phyloP scores from a whole-genome alignment of 53 echinoderm and acorn worm genomes.

The Luidia sarsii region DNA sequence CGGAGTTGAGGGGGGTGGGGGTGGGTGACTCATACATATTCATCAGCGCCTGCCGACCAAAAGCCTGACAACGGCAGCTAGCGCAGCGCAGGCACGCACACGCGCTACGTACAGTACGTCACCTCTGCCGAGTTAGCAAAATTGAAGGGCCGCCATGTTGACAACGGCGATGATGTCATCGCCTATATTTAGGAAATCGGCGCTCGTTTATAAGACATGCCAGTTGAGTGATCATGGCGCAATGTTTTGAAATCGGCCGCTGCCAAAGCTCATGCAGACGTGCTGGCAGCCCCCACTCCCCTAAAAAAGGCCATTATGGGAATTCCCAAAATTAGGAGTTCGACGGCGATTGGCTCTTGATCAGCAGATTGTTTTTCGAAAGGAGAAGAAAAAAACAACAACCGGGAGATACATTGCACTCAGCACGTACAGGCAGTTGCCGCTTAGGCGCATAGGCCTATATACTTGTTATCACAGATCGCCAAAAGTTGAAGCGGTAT shows the following conservation, averaged over 20 bases:
- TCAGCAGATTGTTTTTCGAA: too few relatives aligned
- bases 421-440: too few relatives aligned
- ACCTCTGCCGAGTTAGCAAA: neutral
- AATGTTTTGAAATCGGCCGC: neutral
- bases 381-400: too few relatives aligned
- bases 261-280: neutral
- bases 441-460: too few relatives aligned
- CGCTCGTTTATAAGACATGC: neutral
- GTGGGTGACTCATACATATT: neutral
- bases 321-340: constrained; percentile 20
- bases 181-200: constrained; percentile 16
- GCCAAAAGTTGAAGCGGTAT: too few relatives aligned
- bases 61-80: too few relatives aligned
- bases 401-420: too few relatives aligned
- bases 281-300: too few relatives aligned
- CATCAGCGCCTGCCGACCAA: neutral
- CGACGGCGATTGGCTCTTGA: neutral
- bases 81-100: too few relatives aligned
- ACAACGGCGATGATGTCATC: constrained; percentile 27
- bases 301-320: neutral
- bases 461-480: too few relatives aligned
- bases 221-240: constrained; percentile 7
- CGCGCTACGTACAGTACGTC: too few relatives aligned
- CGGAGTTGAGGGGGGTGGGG: too few relatives aligned
- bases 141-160: neutral